Percentiles rank a stretch among this genome's conserved stretches.
phyloP scores from a whole-genome alignment of 2,888 invertebrate species.

The Thelaira solivaga region DNA sequence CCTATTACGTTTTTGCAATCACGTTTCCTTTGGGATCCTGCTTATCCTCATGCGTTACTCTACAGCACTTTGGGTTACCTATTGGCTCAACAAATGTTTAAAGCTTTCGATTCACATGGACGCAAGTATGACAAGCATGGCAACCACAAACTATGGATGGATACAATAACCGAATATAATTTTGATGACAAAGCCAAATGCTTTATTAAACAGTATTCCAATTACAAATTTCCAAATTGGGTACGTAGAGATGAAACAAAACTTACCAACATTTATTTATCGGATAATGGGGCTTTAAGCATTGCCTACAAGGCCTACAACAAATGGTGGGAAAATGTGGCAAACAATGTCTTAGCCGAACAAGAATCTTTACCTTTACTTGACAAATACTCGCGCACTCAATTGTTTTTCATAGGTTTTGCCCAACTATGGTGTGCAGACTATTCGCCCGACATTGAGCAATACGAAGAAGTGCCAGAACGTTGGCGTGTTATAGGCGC shows the following conservation, averaged over 20 bases:
- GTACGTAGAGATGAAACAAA: constrained; percentile 66
- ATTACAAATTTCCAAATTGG: constrained; percentile 67
- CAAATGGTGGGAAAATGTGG: constrained; percentile 70
- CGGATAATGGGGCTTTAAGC: constrained; percentile 72
- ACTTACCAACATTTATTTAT: constrained; percentile 65
- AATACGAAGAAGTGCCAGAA: constrained; percentile 69
- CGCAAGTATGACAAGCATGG: constrained; percentile 71
- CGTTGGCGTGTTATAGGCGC: constrained; percentile 70
- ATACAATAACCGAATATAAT: constrained; percentile 65
- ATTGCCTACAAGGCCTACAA: constrained; percentile 73
- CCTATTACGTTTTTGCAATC: constrained; percentile 72
- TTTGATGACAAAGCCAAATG: constrained; percentile 69
- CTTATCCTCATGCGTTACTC: constrained; percentile 71
- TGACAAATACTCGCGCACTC: constrained; percentile 67
- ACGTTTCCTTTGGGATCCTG: constrained; percentile 72
- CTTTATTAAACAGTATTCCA: constrained; percentile 69
- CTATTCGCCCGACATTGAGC: constrained; percentile 64
- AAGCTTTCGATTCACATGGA: constrained; percentile 72
- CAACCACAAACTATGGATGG: constrained; percentile 72
- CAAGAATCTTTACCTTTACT: constrained; percentile 70
- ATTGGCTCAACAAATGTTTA: constrained; percentile 72
- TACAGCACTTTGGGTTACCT: constrained; percentile 71
- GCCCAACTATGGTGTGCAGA: constrained; percentile 73
- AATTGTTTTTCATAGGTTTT: constrained; percentile 72
- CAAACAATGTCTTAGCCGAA: constrained; percentile 65